Conservation (phyloP, 2,888 invertebrate genomes). For the Drosophila neotestacea region DNA sequence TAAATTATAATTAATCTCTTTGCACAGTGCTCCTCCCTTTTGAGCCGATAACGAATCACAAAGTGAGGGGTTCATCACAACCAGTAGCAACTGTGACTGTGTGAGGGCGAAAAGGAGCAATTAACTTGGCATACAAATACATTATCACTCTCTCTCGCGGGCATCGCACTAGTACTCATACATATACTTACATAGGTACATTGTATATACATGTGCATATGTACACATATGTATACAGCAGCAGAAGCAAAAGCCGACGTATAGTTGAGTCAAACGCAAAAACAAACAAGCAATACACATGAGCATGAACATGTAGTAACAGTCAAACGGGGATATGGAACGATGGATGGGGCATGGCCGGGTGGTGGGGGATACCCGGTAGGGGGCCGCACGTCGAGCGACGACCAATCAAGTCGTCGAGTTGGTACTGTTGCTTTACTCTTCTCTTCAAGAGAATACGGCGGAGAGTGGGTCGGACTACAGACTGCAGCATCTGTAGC, state of each 20-base stretch:
- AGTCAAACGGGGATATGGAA: slow-evolving; percentile 18
- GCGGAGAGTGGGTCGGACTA: slow-evolving; percentile 22
- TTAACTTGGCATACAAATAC: slow-evolving; percentile 58
- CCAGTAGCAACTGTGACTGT: slow-evolving; percentile 57
- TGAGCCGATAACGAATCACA: slow-evolving; percentile 62
- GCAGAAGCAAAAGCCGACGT: slow-evolving; percentile 19
- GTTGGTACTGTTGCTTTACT: slow-evolving; percentile 64
- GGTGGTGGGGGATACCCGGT: slow-evolving; percentile 23
- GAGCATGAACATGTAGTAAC: slow-evolving; percentile 33
- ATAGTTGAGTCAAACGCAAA: slow-evolving; percentile 31
- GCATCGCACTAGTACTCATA: slow-evolving; percentile 20
- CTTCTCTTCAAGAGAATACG: slow-evolving; percentile 49
- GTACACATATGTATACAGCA: background rate
- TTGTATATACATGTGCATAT: no score
- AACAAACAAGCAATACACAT: slow-evolving; percentile 51
- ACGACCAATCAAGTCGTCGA: slow-evolving; percentile 73
- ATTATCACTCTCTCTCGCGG: slow-evolving; percentile 45
- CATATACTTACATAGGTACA: background rate
- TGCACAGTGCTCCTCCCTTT: slow-evolving; percentile 42
- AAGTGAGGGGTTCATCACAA: slow-evolving; percentile 34
- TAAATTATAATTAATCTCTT: slow-evolving; percentile 49
- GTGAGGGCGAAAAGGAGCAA: slow-evolving; percentile 58
- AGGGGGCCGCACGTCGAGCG: slow-evolving; percentile 51
- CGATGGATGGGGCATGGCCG: background rate
- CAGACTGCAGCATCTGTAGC: slow-evolving; percentile 41